Percentiles rank a stretch among this genome's conserved stretches.
These are phyloP conservation scores for Prunella fulvescens DNA, from an alignment of 2,113 vertebrate species.

Conservation along the genomic window DNA sequence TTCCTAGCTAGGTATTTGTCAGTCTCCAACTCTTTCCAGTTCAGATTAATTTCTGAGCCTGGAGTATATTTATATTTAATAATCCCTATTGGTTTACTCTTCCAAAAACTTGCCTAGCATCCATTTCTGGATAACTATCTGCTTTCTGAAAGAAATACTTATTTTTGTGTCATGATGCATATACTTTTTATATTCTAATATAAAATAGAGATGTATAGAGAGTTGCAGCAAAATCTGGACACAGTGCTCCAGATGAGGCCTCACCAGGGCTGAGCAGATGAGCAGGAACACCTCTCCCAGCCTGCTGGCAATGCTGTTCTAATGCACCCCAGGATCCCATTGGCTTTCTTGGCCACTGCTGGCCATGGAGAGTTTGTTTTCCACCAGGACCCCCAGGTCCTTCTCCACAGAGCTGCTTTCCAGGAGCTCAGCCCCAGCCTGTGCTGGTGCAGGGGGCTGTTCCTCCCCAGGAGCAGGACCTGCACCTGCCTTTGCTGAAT, in stretches of 20 bases:
- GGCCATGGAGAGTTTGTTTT: background rate
- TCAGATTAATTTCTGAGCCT: background rate
- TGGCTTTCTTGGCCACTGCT: background rate
- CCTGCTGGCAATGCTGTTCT: background rate
- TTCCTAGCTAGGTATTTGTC: background rate
- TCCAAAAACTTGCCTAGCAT: background rate
- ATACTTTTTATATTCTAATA: background rate
- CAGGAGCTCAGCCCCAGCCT: background rate
- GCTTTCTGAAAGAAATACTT: background rate
- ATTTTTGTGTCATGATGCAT: background rate
- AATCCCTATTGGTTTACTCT: background rate
- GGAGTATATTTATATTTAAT: background rate
- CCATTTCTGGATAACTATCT: background rate
- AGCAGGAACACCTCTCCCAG: background rate
- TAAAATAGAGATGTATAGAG: too few relatives aligned
- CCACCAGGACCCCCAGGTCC: background rate
- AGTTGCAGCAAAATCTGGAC: background rate
- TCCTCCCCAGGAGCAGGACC: background rate
- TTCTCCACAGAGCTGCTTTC: background rate
- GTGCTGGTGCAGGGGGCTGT: background rate
- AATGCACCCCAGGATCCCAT: too few relatives aligned
- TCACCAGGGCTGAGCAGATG: background rate
- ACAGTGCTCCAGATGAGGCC: background rate
- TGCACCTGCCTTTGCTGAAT: background rate
- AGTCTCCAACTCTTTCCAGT: background rate